Conservation (phyloP, 2,888 invertebrate species). For the Chrysina gloriosa region DNA sequence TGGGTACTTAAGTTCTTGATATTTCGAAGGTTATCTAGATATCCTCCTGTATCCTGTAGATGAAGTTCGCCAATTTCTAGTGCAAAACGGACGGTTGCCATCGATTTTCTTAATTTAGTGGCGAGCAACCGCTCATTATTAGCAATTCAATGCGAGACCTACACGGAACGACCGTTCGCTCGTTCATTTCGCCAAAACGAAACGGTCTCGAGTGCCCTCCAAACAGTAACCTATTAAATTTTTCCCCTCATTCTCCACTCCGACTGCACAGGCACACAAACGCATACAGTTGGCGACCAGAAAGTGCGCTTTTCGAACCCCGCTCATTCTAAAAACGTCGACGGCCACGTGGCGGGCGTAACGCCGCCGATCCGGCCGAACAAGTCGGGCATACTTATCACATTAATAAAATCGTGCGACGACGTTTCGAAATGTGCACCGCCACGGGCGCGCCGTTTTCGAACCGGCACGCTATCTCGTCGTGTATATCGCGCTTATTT, state of each 20-base stretch:
- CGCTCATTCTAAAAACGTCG: constrained; percentile 1
- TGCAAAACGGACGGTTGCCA: too few relatives aligned
- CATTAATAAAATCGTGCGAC: constrained; percentile 26
- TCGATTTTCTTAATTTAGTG: too few relatives aligned
- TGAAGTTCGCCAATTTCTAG: too few relatives aligned
- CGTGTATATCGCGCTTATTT: too few relatives aligned
- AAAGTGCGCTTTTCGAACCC: constrained; percentile 9
- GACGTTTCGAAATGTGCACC: too few relatives aligned
- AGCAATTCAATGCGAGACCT: too few relatives aligned
- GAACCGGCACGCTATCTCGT: too few relatives aligned
- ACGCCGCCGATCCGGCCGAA: constrained; percentile 10
- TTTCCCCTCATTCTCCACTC: background rate
- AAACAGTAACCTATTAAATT: background rate
- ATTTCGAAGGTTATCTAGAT: too few relatives aligned
- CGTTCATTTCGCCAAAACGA: background rate
- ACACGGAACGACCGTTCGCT: too few relatives aligned
- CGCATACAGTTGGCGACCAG: background rate
- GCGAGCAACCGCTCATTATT: too few relatives aligned
- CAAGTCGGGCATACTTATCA: constrained; percentile 29
- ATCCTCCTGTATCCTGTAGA: too few relatives aligned
- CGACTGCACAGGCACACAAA: background rate
- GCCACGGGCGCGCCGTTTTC: background rate
- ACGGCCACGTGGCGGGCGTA: constrained; percentile 12
- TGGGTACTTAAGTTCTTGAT: too few relatives aligned
- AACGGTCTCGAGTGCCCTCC: background rate